These are phyloP conservation scores for Standfussiana lucernea DNA, from an alignment of 2,888 invertebrate species.

Conservation along the genomic window DNA sequence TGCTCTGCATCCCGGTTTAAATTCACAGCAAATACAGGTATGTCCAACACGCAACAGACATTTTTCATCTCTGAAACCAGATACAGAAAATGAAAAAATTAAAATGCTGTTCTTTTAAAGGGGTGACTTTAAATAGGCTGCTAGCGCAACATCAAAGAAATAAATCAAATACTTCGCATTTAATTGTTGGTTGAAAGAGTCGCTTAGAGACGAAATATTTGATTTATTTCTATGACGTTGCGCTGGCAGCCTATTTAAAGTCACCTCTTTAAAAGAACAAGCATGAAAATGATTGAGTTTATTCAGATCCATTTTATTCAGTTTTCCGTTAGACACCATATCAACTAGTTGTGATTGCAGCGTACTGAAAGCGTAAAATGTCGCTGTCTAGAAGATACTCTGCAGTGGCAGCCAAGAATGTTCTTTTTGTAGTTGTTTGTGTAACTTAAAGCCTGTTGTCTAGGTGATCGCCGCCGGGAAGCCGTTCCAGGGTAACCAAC, in stretches of 20 bases:
- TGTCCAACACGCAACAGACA: slow-evolving; percentile 28
- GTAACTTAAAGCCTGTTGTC: slow-evolving; percentile 35
- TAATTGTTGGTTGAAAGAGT: background rate
- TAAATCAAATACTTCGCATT: background rate
- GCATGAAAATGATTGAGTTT: background rate
- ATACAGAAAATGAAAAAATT: background rate
- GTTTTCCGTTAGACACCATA: slow-evolving; percentile 6
- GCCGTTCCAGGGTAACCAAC: slow-evolving; percentile 95
- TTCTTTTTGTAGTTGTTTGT: background rate
- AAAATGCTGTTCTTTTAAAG: background rate
- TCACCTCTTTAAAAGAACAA: slow-evolving; percentile 1
- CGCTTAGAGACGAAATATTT: background rate
- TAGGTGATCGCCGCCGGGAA: slow-evolving; percentile 96
- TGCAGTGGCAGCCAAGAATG: background rate
- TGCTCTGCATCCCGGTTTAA: slow-evolving; percentile 93
- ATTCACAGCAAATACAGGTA: slow-evolving; percentile 94
- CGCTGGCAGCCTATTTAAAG: background rate
- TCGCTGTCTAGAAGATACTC: background rate
- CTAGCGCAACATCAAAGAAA: background rate
- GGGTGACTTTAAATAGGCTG: background rate
- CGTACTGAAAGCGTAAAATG: background rate
- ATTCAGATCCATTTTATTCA: slow-evolving; percentile 5
- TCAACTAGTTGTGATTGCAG: slow-evolving; percentile 1
- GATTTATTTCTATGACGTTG: background rate
- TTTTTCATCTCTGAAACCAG: background rate